Evolutionary conservation across 2,797 vertebrate species (phyloP).

Genomic region (Eulemur rubriventer): DNA sequence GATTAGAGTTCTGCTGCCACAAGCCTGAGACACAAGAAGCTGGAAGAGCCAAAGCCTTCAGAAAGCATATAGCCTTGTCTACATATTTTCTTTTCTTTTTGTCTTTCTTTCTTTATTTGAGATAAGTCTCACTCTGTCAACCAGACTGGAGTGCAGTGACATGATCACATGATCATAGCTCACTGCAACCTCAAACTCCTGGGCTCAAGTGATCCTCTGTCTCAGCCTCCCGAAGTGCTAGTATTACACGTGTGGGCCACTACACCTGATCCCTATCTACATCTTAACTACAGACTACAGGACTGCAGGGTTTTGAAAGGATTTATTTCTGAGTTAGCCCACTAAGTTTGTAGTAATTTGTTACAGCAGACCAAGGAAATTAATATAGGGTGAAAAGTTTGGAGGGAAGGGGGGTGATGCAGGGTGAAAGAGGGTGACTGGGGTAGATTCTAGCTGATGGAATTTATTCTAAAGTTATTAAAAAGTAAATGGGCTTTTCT

Average conservation of each 20-base stretch:
- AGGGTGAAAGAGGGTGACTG: rapidly evolving
- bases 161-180: background rate
- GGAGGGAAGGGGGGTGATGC: background rate
- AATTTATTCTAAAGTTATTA: background rate
- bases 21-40: background rate
- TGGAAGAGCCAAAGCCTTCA: background rate
- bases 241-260: background rate
- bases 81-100: no score
- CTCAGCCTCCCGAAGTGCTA: background rate
- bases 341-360: background rate
- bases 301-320: background rate
- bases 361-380: background rate
- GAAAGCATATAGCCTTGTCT: background rate
- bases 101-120: background rate
- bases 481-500: background rate
- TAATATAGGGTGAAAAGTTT: background rate
- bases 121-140: background rate
- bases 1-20: background rate
- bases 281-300: background rate
- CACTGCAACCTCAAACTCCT: background rate
- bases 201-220: background rate
- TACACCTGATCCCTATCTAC: background rate
- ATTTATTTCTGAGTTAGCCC: background rate
- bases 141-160: background rate
- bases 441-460: background rate